phyloP scores from a whole-genome alignment of 2,797 vertebrate species.

The Anniella stebbinsi region DNA sequence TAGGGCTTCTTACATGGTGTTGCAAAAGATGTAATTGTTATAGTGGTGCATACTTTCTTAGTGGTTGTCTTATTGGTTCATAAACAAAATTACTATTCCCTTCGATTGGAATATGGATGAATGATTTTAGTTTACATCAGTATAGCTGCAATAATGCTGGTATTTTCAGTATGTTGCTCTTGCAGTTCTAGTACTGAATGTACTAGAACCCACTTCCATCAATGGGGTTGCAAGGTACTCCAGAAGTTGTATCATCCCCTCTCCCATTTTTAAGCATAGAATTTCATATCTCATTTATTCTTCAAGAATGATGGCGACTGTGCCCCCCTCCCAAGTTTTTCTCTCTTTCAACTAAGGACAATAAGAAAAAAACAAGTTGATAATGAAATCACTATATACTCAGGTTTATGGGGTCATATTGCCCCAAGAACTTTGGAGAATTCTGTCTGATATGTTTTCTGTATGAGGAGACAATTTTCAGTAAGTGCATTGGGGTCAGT shows the following conservation, averaged over 20 bases:
- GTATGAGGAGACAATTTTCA: neutral
- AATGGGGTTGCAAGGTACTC: neutral
- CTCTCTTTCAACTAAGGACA: neutral
- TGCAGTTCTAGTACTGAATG: neutral
- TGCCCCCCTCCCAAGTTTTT: neutral
- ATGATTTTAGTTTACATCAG: neutral
- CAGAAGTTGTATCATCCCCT: neutral
- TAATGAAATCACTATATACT: neutral
- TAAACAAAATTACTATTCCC: slow-evolving; percentile 18
- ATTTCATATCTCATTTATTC: neutral
- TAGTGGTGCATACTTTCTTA: neutral
- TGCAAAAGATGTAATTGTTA: slow-evolving; percentile 18
- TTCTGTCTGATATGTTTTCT: neutral
- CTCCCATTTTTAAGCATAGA: neutral
- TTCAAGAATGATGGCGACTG: neutral
- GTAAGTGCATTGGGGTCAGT: neutral
- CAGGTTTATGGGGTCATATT: neutral
- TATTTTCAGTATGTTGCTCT: neutral
- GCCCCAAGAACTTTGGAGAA: neutral
- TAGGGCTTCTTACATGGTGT: neutral
- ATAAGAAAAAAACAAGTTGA: neutral
- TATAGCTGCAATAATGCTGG: neutral
- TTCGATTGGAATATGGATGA: neutral
- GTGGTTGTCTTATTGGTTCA: neutral
- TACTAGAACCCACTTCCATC: neutral